Evolutionary conservation across 1,140 invertebrate genomes (phyloP).

Genomic region (Drosophila tropicalis): DNA sequence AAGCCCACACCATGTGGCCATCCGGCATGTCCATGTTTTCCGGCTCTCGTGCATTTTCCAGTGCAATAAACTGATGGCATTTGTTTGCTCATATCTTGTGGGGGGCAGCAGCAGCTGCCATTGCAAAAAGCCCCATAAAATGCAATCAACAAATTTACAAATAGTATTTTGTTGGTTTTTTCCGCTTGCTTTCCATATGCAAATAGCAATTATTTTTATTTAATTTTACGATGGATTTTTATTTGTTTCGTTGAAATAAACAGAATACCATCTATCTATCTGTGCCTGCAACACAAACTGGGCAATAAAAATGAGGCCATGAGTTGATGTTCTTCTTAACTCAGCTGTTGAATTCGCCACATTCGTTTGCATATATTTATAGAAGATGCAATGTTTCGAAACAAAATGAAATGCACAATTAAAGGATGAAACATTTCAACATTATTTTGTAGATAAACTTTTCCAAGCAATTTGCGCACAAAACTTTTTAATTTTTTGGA

Average conservation of each 20-base stretch:
- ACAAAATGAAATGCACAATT: not conserved
- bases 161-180: conserved; percentile 20
- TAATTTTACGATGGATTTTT: conserved; percentile 28
- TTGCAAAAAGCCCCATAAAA: conserved; percentile 10
- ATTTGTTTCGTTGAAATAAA: conserved; percentile 23
- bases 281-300: conserved; percentile 19
- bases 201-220: conserved; percentile 44
- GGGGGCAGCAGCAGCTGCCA: not conserved
- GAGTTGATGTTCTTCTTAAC: conserved; percentile 9
- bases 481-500: not conserved
- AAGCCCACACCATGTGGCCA: not conserved
- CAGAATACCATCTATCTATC: conserved; percentile 15
- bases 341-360: conserved; percentile 51
- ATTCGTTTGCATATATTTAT: conserved; percentile 20
- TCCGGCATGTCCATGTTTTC: not conserved
- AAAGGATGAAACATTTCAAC: not conserved
- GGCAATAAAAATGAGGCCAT: conserved; percentile 1
- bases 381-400: not conserved
- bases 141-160: conserved; percentile 47
- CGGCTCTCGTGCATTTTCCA: not conserved
- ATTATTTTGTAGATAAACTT: not conserved
- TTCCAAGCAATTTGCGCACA: not conserved
- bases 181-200: conserved; percentile 10
- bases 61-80: conserved; percentile 14
- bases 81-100: conserved; percentile 11